Evolutionary conservation across 2,797 vertebrate genomes (phyloP).

Genomic region (Ciconia nigra): DNA sequence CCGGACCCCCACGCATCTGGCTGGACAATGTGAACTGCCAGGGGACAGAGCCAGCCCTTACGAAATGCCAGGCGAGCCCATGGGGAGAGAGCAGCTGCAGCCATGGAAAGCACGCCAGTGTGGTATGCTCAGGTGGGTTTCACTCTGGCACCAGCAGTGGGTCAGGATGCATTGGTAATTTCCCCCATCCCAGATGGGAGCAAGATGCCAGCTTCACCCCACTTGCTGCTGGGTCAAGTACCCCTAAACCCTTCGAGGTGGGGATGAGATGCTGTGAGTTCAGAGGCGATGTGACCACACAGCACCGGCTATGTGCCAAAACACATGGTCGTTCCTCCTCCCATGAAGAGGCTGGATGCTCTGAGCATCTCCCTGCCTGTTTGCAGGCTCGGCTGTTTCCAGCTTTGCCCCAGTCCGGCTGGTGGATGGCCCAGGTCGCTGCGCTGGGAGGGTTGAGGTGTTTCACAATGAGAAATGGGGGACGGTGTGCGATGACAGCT

Average conservation of each 20-base stretch:
- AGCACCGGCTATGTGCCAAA: not conserved
- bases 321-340: not conserved
- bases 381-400: not conserved
- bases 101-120: not conserved
- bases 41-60: not conserved
- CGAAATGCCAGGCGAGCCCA: accelerated
- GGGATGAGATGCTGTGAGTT: not conserved
- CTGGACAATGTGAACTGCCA: not conserved
- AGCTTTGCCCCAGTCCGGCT: not conserved
- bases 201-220: not conserved
- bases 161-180: not conserved
- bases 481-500: not conserved
- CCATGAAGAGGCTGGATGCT: not conserved
- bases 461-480: not conserved
- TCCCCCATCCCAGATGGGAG: not conserved
- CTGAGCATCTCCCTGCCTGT: not conserved
- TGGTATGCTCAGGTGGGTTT: constrained; percentile 28
- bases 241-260: too few relatives aligned
- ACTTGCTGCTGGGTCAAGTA: not conserved
- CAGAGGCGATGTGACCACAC: accelerated
- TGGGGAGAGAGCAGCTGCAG: not conserved
- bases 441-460: constrained; percentile 30
- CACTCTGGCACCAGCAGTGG: too few relatives aligned
- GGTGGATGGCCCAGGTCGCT: not conserved
- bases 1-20: not conserved